Evolutionary conservation across 2,113 vertebrate genomes (phyloP).

Genomic region (Phodopus roborovskii): DNA sequence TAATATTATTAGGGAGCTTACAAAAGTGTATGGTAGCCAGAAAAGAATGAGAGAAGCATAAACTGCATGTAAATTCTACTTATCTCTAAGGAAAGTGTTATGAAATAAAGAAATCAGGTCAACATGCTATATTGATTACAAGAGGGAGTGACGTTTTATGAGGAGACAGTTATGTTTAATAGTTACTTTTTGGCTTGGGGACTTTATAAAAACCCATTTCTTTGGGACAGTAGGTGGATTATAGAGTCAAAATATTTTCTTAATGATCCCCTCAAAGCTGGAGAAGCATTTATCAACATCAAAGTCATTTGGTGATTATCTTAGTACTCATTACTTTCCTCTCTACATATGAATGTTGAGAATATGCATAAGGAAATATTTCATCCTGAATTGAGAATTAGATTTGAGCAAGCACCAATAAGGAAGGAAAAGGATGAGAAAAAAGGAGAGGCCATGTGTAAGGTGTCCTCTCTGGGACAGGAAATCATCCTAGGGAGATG

Average conservation of each 20-base stretch:
- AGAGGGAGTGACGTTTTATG: neutral
- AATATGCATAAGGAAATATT: neutral
- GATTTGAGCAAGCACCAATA: neutral
- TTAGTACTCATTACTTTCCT: neutral
- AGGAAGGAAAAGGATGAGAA: neutral
- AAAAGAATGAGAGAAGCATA: neutral
- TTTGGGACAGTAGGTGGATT: neutral
- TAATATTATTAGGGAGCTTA: neutral
- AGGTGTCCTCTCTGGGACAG: neutral
- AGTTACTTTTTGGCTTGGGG: neutral
- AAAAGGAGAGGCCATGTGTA: neutral
- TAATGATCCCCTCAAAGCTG: neutral
- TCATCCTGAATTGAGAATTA: neutral
- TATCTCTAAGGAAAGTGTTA: neutral
- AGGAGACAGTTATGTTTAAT: neutral
- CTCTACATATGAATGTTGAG: neutral
- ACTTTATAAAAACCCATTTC: neutral
- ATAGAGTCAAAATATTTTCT: neutral
- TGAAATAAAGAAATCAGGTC: neutral
- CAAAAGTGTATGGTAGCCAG: neutral
- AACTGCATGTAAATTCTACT: neutral
- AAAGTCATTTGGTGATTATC: neutral
- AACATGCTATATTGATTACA: neutral
- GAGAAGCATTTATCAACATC: neutral
- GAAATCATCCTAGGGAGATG: neutral